phyloP scores from a whole-genome alignment of 2,888 invertebrate species.

The Eupithecia subumbrata region DNA sequence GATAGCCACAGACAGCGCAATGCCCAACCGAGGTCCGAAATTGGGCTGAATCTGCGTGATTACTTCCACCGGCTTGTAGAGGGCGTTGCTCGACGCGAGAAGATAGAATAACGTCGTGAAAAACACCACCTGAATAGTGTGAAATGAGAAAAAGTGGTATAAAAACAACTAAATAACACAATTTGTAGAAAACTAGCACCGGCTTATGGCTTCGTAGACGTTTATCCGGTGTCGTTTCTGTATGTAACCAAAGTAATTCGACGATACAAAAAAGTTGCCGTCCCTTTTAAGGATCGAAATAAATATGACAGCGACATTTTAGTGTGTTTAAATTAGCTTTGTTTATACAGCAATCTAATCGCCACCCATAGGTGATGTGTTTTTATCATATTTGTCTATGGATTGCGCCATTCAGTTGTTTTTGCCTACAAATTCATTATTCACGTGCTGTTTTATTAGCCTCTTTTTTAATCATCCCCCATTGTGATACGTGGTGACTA shows the following conservation, averaged over 20 bases:
- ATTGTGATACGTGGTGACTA: too few species aligned
- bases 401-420: neutral
- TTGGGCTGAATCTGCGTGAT: slow-evolving; percentile 92
- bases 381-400: neutral
- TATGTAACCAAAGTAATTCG: neutral
- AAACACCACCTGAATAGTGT: slow-evolving; percentile 92
- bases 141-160: neutral
- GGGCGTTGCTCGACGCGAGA: slow-evolving; percentile 87
- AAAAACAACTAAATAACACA: neutral
- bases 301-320: neutral
- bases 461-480: too few species aligned
- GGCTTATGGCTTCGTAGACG: neutral
- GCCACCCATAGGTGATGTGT: neutral
- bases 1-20: slow-evolving; percentile 93
- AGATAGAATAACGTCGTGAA: slow-evolving; percentile 98
- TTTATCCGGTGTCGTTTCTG: neutral
- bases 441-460: too few species aligned
- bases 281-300: neutral
- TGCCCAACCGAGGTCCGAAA: slow-evolving; percentile 90
- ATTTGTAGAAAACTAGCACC: neutral
- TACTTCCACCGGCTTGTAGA: slow-evolving; percentile 97
- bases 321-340: neutral
- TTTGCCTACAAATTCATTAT: neutral
- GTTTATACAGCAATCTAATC: neutral
- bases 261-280: neutral